Evolutionary conservation across 1,140 invertebrate species (phyloP).

Genomic region (Caenorhabditis latens): DNA sequence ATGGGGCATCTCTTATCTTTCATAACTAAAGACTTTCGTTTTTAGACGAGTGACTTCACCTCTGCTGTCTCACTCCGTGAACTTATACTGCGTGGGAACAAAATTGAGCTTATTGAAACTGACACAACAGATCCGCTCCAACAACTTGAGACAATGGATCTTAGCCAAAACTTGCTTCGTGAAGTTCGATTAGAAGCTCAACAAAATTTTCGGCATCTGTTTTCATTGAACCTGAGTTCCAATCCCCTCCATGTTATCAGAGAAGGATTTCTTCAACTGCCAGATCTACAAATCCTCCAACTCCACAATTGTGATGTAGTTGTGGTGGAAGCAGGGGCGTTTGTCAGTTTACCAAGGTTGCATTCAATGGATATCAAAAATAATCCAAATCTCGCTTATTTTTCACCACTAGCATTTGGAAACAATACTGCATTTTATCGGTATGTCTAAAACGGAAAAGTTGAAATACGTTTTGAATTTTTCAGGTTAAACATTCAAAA

Average conservation of each 20-base stretch:
- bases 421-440: conserved; percentile 10
- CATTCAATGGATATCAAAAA: conserved; percentile 27
- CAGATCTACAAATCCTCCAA: conserved; percentile 21
- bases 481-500: conserved; percentile 29
- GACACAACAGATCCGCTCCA: conserved; percentile 20
- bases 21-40: neutral
- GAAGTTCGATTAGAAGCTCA: conserved; percentile 31
- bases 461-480: too few species aligned
- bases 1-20: neutral
- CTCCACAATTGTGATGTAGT: neutral
- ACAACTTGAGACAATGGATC: conserved; percentile 18
- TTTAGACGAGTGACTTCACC: conserved; percentile 43
- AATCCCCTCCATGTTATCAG: neutral
- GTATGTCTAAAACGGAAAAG: too few species aligned
- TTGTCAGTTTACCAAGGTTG: neutral
- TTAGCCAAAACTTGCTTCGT: neutral
- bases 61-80: conserved; percentile 8
- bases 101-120: conserved; percentile 22
- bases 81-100: neutral
- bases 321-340: conserved; percentile 18
- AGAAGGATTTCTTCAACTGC: conserved; percentile 15
- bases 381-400: conserved; percentile 15
- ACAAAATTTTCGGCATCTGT: conserved; percentile 33
- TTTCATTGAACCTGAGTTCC: conserved; percentile 20
- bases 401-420: conserved; percentile 15